Conservation (phyloP, 2,113 vertebrate genomes). For the Microtus montanus region DNA sequence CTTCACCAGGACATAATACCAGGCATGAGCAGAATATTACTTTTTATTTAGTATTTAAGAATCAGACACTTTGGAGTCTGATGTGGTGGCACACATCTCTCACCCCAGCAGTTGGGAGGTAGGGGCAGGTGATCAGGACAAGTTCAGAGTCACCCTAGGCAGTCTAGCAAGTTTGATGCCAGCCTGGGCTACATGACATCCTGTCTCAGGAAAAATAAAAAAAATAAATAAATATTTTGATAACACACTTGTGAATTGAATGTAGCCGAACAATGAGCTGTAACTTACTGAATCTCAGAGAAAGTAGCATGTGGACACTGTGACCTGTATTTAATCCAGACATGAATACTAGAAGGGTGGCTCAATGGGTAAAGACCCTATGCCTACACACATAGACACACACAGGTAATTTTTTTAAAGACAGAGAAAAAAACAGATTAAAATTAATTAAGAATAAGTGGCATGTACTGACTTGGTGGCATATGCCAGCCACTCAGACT, state of each 20-base stretch:
- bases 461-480: not conserved
- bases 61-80: not conserved
- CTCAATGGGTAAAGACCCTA: not conserved
- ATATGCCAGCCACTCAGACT: not conserved
- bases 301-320: not conserved
- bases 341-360: not conserved
- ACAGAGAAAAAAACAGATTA: not conserved
- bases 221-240: not conserved
- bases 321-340: not conserved
- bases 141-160: not conserved
- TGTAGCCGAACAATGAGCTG: not conserved
- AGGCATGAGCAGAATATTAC: not conserved
- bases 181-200: not conserved
- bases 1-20: not conserved
- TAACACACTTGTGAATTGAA: slow-evolving; percentile 6
- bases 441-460: not conserved
- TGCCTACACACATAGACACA: not conserved
- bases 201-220: not conserved
- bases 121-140: not conserved
- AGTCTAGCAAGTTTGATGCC: not conserved
- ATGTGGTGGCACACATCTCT: not conserved
- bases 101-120: not conserved
- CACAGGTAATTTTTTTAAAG: not conserved
- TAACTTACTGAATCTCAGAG: not conserved
- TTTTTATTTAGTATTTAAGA: slow-evolving; percentile 36